A percentile compares a stretch with the other conserved stretches of the same genome.
These are phyloP conservation scores for Cryptoleucopteryx plumbea DNA, from an alignment of 2,113 vertebrate genomes.

Conservation along the genomic window DNA sequence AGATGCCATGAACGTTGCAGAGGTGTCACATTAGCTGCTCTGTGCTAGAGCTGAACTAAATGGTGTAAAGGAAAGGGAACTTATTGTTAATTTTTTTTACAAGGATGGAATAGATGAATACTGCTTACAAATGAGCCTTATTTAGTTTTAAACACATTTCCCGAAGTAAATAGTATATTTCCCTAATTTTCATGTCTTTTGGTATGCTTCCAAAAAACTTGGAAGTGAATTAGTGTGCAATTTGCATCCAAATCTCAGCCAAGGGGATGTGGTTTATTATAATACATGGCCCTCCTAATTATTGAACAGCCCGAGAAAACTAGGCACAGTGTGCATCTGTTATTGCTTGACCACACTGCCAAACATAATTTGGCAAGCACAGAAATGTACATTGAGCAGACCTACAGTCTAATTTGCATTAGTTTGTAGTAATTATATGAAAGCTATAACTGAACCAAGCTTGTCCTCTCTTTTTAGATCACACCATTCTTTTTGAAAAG, in stretches of 20 bases:
- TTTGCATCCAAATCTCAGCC: constrained; percentile 86
- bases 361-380: constrained; percentile 81
- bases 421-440: constrained; percentile 80
- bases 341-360: constrained; percentile 86
- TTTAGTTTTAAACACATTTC: constrained; percentile 77
- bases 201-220: constrained; percentile 80
- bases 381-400: constrained; percentile 87
- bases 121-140: constrained; percentile 71
- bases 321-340: constrained; percentile 80
- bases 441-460: constrained; percentile 76
- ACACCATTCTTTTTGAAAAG: constrained; percentile 71
- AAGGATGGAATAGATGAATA: constrained; percentile 53
- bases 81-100: constrained; percentile 67
- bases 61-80: constrained; percentile 52
- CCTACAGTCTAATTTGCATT: constrained; percentile 79
- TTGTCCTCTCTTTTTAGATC: constrained; percentile 77
- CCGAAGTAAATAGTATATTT: constrained; percentile 77
- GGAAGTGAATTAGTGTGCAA: constrained; percentile 85
- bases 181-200: constrained; percentile 83
- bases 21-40: constrained; percentile 56
- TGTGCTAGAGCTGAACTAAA: constrained; percentile 37
- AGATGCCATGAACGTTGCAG: constrained; percentile 59
- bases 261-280: constrained; percentile 94
- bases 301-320: constrained; percentile 87
- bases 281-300: constrained; percentile 85